Evolutionary conservation across 2,797 vertebrate species (phyloP), one percentile per base, ranked within the genome.

Genomic region (Sardinella longiceps): DNA sequence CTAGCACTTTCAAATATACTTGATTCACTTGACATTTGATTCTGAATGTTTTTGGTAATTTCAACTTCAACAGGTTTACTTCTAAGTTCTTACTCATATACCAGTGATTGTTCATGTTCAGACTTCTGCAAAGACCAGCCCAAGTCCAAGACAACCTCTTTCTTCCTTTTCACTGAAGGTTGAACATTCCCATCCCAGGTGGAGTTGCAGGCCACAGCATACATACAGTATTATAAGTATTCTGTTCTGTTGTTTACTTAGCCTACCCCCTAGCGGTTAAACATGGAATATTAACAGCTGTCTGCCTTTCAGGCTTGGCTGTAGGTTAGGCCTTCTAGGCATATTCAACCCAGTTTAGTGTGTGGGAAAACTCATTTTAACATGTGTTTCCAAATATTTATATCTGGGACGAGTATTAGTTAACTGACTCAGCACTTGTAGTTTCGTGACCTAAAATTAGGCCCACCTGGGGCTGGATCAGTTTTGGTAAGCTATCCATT

Each of bases 231-330:
- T 37, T 43, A 15, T 74, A 15, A 74, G 37, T 6, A 77, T 77
- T 77, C 6, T 39, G 15, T 77, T 23, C 70, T 39, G 5, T 77
- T 77, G 70, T 77, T 30, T 66, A 77, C 70, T 15, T 77, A 43
- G 33, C n/a, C 66, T 77, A 43, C 70, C 70, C 37, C 70, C 70
- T 77, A 77, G 70, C 39, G 70, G 70, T 43, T 15, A 15, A 77
- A 20, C 10, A 20, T 77, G 23, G 18, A 43, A 39, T 77, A 77
- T 77, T 77, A 43, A 23, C 37, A 70, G 63, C 4, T 20, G 37
- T 43, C 18, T 43, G 70, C 70, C 11, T 77, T 77, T 37, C 15
- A 77, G 37, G 33, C 7, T 60, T 77, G 30, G 39, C 70, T 70
- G 7, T 60, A 30, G 63, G 3, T 20, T 39, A 43, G 28, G 63